Evolutionary conservation across 2,113 vertebrate genomes (phyloP).

Genomic region (Seriola aureovittata): DNA sequence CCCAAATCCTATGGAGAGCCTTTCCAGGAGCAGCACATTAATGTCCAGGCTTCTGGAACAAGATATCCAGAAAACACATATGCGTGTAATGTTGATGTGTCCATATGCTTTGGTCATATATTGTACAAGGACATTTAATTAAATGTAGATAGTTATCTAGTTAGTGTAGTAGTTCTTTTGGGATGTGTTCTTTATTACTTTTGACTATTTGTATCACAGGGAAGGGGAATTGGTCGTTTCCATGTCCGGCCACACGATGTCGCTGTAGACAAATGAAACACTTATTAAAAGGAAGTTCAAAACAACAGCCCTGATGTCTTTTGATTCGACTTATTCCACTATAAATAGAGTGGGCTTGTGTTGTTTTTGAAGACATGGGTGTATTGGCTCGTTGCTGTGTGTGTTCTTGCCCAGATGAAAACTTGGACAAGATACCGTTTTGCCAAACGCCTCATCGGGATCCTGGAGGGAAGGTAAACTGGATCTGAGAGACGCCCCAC

Average conservation of each 20-base stretch:
- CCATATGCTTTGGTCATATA: not conserved
- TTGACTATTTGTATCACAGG: not conserved
- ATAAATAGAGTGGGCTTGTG: not conserved
- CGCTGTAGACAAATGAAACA: conserved; percentile 57
- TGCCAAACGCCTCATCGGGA: conserved; percentile 7
- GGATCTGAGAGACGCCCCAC: conserved; percentile 65
- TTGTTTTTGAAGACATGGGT: not conserved
- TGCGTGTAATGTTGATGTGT: not conserved
- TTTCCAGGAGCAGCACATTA: not conserved
- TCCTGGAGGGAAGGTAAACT: conserved; percentile 25
- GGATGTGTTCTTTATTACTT: not conserved
- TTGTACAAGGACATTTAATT: not conserved
- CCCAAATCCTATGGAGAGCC: not conserved
- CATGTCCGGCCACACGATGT: conserved; percentile 57
- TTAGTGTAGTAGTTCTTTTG: not conserved
- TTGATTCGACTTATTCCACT: not conserved
- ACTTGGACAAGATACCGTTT: not conserved
- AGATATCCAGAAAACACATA: not conserved
- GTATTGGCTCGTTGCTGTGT: not conserved
- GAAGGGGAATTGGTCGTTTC: not conserved
- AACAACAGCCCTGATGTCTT: conserved; percentile 24
- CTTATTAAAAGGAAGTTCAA: conserved; percentile 49
- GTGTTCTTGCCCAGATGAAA: not conserved
- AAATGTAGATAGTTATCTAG: not conserved
- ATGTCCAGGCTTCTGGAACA: not conserved